These are phyloP conservation scores for Gymnoscelis rufifasciata DNA, from an alignment of 2,888 invertebrate species.

Conservation along the genomic window DNA sequence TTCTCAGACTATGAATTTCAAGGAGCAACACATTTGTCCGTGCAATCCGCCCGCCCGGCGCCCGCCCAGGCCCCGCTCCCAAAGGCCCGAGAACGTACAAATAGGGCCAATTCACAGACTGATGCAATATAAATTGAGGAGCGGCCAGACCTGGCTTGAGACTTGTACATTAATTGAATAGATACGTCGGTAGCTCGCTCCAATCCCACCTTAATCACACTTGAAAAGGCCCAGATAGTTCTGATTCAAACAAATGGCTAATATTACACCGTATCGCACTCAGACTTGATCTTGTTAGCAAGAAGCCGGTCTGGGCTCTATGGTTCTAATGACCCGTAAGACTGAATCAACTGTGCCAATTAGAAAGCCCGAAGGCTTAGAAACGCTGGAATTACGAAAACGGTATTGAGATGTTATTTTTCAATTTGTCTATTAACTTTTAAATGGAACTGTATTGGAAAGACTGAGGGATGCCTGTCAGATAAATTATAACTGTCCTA, in stretches of 20 bases:
- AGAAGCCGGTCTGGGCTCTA: constrained; percentile 1
- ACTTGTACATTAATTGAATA: constrained; percentile 72
- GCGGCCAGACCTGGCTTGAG: constrained; percentile 54
- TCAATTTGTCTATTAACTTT: background rate
- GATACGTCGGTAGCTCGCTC: constrained; percentile 70
- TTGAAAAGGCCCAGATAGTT: constrained; percentile 66
- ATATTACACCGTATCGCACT: constrained; percentile 68
- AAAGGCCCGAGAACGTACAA: constrained; percentile 47
- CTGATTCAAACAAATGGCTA: constrained; percentile 54
- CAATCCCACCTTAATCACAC: constrained; percentile 72
- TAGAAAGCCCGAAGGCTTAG: no score
- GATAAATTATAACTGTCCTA: no score
- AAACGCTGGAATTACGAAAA: no score
- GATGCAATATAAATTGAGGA: constrained; percentile 64
- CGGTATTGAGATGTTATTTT: background rate
- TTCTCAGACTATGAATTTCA: constrained; percentile 30
- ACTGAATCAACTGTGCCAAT: no score
- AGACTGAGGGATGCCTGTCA: background rate
- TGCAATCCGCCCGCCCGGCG: constrained; percentile 41
- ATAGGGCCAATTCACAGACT: constrained; percentile 62
- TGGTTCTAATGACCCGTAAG: background rate
- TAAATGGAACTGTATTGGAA: background rate
- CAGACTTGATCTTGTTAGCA: constrained; percentile 52
- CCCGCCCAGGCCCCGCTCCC: constrained; percentile 31
- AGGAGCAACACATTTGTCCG: constrained; percentile 49